Conservation (phyloP, 2,888 invertebrate species). For the Notodonta ziczac region DNA sequence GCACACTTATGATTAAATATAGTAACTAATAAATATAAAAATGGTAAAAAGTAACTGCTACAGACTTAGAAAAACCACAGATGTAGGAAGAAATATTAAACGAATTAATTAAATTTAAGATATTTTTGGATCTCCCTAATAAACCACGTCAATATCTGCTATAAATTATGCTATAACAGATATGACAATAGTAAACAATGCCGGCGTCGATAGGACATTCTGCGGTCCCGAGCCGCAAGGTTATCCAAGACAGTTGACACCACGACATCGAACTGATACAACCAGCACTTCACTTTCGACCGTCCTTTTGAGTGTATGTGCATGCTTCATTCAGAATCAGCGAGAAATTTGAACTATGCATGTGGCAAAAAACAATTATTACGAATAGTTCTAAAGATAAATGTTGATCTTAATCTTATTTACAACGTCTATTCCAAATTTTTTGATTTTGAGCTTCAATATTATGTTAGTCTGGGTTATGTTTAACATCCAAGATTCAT, state of each 20-base stretch:
- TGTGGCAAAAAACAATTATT: background rate
- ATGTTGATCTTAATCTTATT: background rate
- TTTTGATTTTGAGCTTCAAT: background rate
- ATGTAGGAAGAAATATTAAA: background rate
- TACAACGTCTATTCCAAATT: background rate
- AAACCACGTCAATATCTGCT: constrained; percentile 13
- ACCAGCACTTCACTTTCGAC: constrained; percentile 2
- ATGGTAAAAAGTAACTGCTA: no score
- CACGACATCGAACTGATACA: constrained; percentile 35
- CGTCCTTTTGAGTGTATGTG: background rate
- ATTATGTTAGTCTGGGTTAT: background rate
- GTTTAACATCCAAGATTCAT: constrained; percentile 4
- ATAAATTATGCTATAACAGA: constrained; percentile 21
- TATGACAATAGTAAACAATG: constrained; percentile 31
- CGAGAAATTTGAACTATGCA: background rate
- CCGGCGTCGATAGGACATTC: constrained; percentile 21
- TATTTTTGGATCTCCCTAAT: background rate
- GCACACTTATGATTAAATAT: background rate
- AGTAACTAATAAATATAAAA: background rate
- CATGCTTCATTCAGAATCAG: background rate
- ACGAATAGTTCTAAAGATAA: background rate
- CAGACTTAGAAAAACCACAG: background rate
- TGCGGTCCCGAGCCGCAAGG: constrained; percentile 56
- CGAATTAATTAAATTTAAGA: background rate
- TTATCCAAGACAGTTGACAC: constrained; percentile 59